Evolutionary conservation across 1,140 invertebrate species (phyloP).

Genomic region (Aphaenogaster ashmeadi): DNA sequence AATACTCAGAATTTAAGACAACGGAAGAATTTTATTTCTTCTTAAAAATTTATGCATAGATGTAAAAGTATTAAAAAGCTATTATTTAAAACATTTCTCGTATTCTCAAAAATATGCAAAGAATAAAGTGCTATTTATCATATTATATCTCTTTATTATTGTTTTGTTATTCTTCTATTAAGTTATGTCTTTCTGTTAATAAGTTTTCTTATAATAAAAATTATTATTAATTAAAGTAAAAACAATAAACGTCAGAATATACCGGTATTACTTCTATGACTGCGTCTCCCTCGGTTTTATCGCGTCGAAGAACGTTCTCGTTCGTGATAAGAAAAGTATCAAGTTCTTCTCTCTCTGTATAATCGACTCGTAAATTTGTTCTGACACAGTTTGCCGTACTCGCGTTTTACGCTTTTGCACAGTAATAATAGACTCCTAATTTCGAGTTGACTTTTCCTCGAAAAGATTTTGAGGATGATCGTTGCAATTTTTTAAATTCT

Average conservation of each 20-base stretch:
- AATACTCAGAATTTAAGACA: not conserved
- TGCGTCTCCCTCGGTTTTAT: not conserved
- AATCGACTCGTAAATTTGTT: conserved; percentile 16
- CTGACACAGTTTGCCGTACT: not conserved
- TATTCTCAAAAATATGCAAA: not conserved
- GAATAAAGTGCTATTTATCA: not conserved
- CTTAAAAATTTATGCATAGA: not conserved
- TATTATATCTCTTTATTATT: not conserved
- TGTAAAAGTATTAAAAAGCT: not conserved
- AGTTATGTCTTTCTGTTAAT: not conserved
- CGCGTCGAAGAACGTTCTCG: not conserved
- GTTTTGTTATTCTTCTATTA: not conserved
- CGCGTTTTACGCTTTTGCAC: not conserved
- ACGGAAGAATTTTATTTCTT: not conserved
- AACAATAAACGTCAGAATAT: not conserved
- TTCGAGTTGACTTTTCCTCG: not conserved
- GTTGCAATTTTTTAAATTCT: conserved; percentile 16
- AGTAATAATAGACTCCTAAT: conserved; percentile 8
- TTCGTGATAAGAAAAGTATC: conserved; percentile 16
- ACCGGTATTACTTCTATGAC: not conserved
- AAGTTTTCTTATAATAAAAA: not conserved
- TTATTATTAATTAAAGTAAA: not conserved
- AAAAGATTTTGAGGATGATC: not conserved
- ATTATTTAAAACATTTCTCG: not conserved
- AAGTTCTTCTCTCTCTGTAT: not conserved